Percentiles rank a stretch among this genome's conserved stretches.
phyloP scores from a whole-genome alignment of 2,888 invertebrate genomes.

The Trilocha varians region DNA sequence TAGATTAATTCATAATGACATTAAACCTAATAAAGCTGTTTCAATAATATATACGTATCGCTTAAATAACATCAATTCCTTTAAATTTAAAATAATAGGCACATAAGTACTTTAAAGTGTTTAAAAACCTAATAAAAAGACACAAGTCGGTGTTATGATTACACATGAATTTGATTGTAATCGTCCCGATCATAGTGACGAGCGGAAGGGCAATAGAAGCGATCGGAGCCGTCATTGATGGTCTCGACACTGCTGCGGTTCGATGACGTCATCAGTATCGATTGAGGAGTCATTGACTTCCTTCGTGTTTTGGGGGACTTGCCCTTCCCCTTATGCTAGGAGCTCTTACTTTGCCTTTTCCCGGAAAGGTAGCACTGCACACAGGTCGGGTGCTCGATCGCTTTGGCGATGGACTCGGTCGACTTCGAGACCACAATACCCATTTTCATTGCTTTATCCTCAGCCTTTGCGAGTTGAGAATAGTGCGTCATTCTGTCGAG shows the following conservation, averaged over 20 bases:
- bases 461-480: constrained; percentile 63
- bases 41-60: not conserved
- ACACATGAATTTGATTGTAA: constrained; percentile 75
- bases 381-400: constrained; percentile 80
- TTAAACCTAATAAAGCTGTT: not conserved
- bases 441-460: constrained; percentile 67
- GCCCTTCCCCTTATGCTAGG: constrained; percentile 80
- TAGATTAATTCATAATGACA: not conserved
- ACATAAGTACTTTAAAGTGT: not conserved
- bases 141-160: constrained; percentile 15
- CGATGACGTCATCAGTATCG: constrained; percentile 50
- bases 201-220: constrained; percentile 46
- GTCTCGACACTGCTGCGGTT: constrained; percentile 65
- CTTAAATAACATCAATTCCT: not conserved
- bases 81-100: not conserved
- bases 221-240: constrained; percentile 44
- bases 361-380: constrained; percentile 81
- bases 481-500: constrained; percentile 64
- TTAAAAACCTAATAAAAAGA: not conserved
- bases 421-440: constrained; percentile 73
- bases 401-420: constrained; percentile 67
- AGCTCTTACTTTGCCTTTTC: constrained; percentile 71
- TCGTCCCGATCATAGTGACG: constrained; percentile 42
- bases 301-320: constrained; percentile 72
- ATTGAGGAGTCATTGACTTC: constrained; percentile 46